These are phyloP conservation scores for Sinotaia quadrata DNA, from an alignment of 2,888 invertebrate genomes.

Conservation along the genomic window DNA sequence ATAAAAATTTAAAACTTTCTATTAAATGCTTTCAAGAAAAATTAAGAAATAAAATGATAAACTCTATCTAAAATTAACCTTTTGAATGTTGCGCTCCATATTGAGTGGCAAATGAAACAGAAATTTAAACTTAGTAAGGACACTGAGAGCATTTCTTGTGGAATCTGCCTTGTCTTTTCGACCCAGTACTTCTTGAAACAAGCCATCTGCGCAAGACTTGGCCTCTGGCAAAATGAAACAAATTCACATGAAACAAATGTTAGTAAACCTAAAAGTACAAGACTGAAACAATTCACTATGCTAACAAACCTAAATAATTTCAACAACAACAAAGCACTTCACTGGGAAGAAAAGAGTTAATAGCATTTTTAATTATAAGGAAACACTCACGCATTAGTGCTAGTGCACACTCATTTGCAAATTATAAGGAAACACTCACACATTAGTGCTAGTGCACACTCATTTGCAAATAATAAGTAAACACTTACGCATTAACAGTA, in stretches of 20 bases:
- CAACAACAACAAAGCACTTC: background rate
- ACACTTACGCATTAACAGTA: conserved; percentile 65
- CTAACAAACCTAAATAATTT: too few species aligned
- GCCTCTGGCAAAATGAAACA: conserved; percentile 81
- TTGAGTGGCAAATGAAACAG: conserved; percentile 95
- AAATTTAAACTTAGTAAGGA: conserved; percentile 93
- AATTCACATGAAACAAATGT: too few species aligned
- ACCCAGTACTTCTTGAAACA: conserved; percentile 92
- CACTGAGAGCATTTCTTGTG: conserved; percentile 92
- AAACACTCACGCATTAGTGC: too few species aligned
- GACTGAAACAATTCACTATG: background rate
- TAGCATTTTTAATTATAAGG: background rate
- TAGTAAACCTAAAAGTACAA: background rate
- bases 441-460: too few species aligned
- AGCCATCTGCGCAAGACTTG: conserved; percentile 89
- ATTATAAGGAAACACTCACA: too few species aligned
- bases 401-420: too few species aligned
- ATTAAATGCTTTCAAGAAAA: too few species aligned
- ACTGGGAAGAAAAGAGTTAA: background rate
- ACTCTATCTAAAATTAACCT: conserved; percentile 70
- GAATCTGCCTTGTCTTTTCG: conserved; percentile 96
- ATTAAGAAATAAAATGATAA: too few species aligned
- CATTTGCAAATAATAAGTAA: background rate
- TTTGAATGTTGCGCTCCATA: conserved; percentile 92
- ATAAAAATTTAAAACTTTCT: too few species aligned